phyloP scores from a whole-genome alignment of 2,888 invertebrate genomes.

The Imbricaverruca yamaguchii region DNA sequence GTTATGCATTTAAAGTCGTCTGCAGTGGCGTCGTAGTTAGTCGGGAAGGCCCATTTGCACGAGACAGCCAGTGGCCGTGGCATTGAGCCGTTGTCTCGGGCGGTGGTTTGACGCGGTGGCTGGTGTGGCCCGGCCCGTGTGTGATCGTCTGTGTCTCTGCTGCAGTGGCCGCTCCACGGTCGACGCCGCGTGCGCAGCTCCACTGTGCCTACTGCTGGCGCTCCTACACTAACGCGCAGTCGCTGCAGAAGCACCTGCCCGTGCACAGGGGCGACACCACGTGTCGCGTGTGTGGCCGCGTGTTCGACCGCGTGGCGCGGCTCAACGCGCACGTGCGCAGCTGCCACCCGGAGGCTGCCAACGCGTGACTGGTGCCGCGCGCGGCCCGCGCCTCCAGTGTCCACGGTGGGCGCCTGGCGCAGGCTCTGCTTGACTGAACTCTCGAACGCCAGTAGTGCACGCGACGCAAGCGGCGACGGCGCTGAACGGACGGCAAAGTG shows the following conservation, averaged over 20 bases:
- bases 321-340: constrained; percentile 1
- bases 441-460: too few species aligned
- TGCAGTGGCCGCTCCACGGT: not conserved
- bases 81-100: too few species aligned
- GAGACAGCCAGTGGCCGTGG: too few species aligned
- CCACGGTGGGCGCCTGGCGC: too few species aligned
- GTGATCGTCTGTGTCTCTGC: not conserved
- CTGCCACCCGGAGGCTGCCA: not conserved
- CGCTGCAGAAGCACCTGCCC: constrained; percentile 15
- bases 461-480: too few species aligned
- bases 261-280: constrained; percentile 13
- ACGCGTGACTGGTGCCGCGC: not conserved
- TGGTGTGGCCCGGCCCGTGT: not conserved
- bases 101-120: not conserved
- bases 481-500: too few species aligned
- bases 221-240: constrained; percentile 12
- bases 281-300: not conserved
- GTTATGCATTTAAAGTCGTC: not conserved
- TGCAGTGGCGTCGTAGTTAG: too few species aligned
- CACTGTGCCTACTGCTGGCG: constrained; percentile 7
- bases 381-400: not conserved
- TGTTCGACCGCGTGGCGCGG: constrained; percentile 14
- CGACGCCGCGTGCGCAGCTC: not conserved
- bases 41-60: too few species aligned
- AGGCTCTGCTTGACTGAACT: too few species aligned